These are phyloP conservation scores for Stichodactyla mertensii DNA, from an alignment of 64 coral and sea anemone genomes.

Conservation along the genomic window DNA sequence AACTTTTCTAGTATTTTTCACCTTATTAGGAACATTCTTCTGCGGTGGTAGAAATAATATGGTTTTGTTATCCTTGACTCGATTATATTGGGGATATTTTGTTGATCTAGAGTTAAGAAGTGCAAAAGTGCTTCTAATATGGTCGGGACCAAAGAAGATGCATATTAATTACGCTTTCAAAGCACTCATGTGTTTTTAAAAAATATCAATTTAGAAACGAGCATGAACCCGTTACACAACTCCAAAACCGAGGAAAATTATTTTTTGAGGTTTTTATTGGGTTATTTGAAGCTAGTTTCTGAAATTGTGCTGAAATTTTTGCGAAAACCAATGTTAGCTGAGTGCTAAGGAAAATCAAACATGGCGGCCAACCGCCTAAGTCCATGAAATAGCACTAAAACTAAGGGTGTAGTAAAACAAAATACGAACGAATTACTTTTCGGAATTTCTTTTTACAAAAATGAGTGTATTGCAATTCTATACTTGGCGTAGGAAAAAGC, in stretches of 20 bases:
- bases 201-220: conserved; percentile 15
- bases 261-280: conserved; percentile 5
- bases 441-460: neutral
- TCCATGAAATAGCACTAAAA: neutral
- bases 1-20: neutral
- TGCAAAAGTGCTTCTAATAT: neutral
- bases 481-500: neutral
- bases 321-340: neutral
- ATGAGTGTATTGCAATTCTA: neutral
- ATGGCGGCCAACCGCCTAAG: conserved; percentile 8
- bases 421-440: neutral
- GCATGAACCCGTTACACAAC: neutral
- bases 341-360: neutral
- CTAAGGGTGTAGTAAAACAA: neutral
- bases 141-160: neutral
- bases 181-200: conserved; percentile 19
- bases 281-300: neutral
- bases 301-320: conserved; percentile 2
- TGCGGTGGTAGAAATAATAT: neutral
- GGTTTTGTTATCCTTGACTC: neutral
- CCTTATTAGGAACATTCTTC: neutral
- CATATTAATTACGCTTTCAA: conserved; percentile 2
- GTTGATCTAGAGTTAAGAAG: neutral
- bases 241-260: conserved; percentile 8
- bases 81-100: neutral